phyloP scores from a whole-genome alignment of 2,113 vertebrate species.

The Empidonax traillii region DNA sequence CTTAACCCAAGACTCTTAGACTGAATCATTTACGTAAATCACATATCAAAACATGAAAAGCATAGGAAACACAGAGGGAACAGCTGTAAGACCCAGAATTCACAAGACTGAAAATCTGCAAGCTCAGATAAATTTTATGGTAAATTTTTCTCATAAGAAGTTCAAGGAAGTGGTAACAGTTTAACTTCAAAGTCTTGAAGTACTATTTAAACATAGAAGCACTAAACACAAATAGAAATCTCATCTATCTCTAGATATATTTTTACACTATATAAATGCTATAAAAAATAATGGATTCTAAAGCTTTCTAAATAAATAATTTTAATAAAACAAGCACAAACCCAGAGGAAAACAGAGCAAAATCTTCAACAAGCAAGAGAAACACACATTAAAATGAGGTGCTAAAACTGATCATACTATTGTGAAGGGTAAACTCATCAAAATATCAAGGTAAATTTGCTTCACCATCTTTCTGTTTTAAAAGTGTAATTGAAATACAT shows the following conservation, averaged over 20 bases:
- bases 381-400: background rate
- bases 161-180: background rate
- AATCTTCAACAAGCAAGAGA: background rate
- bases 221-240: background rate
- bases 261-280: background rate
- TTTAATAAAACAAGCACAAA: background rate
- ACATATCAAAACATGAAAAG: background rate
- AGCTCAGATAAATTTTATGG: background rate
- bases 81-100: background rate
- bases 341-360: background rate
- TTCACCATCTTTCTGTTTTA: conserved; percentile 51
- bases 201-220: background rate
- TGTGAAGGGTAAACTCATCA: conserved; percentile 49
- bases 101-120: background rate
- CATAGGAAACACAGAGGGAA: background rate
- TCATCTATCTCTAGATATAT: background rate
- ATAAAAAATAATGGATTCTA: background rate
- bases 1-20: background rate
- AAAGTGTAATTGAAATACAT: conserved; percentile 33
- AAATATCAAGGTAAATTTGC: background rate
- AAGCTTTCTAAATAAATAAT: background rate
- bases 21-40: background rate
- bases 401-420: conserved; percentile 1
- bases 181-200: background rate
- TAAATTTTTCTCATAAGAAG: background rate